phyloP scores from a whole-genome alignment of 1,140 invertebrate species.

The Acyrthosiphon pisum region DNA sequence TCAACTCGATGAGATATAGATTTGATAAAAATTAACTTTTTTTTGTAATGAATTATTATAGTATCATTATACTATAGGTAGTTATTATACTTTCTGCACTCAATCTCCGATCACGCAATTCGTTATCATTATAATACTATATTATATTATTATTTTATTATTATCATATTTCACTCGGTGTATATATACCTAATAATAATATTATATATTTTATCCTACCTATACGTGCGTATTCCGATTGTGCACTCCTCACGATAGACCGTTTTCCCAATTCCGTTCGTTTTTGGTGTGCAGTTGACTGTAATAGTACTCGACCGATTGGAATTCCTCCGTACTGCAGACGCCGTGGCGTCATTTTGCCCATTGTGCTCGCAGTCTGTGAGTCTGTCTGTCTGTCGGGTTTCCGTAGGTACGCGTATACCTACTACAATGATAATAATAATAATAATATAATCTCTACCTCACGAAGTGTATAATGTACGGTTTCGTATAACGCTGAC shows the following conservation, averaged over 20 bases:
- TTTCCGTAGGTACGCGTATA: not conserved
- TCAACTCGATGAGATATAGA: too few species aligned
- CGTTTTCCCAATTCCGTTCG: not conserved
- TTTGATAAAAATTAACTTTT: too few species aligned
- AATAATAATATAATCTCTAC: not conserved
- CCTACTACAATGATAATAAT: not conserved
- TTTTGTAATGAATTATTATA: too few species aligned
- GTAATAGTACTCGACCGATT: slow-evolving; percentile 30
- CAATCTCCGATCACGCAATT: too few species aligned
- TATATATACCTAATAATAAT: too few species aligned
- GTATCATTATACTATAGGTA: too few species aligned
- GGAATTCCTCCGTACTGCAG: not conserved
- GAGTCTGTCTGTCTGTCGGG: not conserved
- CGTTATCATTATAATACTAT: too few species aligned
- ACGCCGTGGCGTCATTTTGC: not conserved
- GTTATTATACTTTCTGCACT: too few species aligned
- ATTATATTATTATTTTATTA: too few species aligned
- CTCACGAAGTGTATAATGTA: not conserved
- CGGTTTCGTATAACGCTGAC: not conserved
- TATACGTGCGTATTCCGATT: not conserved
- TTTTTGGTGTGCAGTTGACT: slow-evolving; percentile 28
- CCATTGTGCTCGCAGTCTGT: not conserved
- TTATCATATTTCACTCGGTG: not conserved
- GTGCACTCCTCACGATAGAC: not conserved
- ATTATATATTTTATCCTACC: not conserved